These are phyloP conservation scores for Psilanteris sp. DNA, from an alignment of 1,140 invertebrate genomes.

Conservation along the genomic window DNA sequence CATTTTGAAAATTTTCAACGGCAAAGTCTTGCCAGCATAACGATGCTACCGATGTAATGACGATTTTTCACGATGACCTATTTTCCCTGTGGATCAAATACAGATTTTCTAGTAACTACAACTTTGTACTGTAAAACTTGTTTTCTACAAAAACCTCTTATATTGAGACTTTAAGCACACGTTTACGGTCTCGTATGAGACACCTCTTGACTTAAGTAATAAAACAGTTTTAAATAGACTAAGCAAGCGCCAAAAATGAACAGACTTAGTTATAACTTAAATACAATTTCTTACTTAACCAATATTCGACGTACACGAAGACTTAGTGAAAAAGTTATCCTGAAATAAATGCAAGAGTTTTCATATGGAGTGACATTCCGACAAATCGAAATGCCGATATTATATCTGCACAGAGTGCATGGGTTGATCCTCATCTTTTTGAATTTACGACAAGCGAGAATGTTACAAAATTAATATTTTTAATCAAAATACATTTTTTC, in stretches of 20 bases:
- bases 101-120: conserved; percentile 41
- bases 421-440: conserved; percentile 45
- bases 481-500: conserved; percentile 47
- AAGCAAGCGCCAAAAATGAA: conserved; percentile 15
- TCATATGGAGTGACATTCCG: conserved; percentile 41
- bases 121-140: conserved; percentile 4
- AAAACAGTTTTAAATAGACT: conserved; percentile 5
- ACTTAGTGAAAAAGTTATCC: conserved; percentile 5
- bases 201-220: background rate
- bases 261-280: conserved; percentile 7
- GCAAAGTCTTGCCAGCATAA: conserved; percentile 27
- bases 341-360: conserved; percentile 34
- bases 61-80: conserved; percentile 35
- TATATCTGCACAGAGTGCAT: conserved; percentile 39
- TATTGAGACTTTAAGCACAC: too few species aligned
- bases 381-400: conserved; percentile 33
- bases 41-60: conserved; percentile 26
- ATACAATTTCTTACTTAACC: conserved; percentile 9
- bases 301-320: conserved; percentile 7
- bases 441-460: conserved; percentile 24
- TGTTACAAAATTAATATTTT: conserved; percentile 44
- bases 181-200: background rate
- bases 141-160: too few species aligned
- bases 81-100: conserved; percentile 30
- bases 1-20: conserved; percentile 47